Evolutionary conservation across 2,888 invertebrate species (phyloP).

Genomic region (Ochropacha duplaris): DNA sequence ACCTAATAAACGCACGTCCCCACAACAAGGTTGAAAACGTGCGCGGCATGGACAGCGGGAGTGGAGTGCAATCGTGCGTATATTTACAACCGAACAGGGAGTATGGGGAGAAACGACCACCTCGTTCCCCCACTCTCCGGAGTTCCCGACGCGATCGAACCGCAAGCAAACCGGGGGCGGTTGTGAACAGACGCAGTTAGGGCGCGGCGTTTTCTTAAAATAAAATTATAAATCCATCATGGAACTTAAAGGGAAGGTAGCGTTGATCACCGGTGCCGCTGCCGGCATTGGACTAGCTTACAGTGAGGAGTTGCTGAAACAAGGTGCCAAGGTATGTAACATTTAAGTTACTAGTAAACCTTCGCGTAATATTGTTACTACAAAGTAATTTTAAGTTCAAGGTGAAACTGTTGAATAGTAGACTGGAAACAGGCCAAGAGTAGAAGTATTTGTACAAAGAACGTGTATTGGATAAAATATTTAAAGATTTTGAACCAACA

Average conservation of each 20-base stretch:
- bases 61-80: slow-evolving; percentile 69
- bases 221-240: slow-evolving; percentile 62
- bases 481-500: slow-evolving; percentile 18
- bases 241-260: slow-evolving; percentile 90
- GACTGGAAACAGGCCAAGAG: slow-evolving; percentile 41
- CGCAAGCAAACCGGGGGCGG: slow-evolving; percentile 52
- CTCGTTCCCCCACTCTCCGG: slow-evolving; percentile 29
- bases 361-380: slow-evolving; percentile 24
- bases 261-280: slow-evolving; percentile 88
- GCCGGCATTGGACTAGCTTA: slow-evolving; percentile 89
- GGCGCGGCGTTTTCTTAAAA: slow-evolving; percentile 52
- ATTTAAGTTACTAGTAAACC: slow-evolving; percentile 12
- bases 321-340: slow-evolving; percentile 87
- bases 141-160: slow-evolving; percentile 68
- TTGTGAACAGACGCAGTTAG: slow-evolving; percentile 53
- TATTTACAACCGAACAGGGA: slow-evolving; percentile 72
- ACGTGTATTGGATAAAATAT: not conserved
- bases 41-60: slow-evolving; percentile 56
- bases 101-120: slow-evolving; percentile 48
- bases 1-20: not conserved
- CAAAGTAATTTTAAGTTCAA: slow-evolving; percentile 58
- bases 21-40: slow-evolving; percentile 50
- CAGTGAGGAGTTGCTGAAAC: slow-evolving; percentile 86
- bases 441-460: not conserved
- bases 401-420: slow-evolving; percentile 60